Conservation (phyloP, 2,113 vertebrate species). For the Glaucomys volans region DNA sequence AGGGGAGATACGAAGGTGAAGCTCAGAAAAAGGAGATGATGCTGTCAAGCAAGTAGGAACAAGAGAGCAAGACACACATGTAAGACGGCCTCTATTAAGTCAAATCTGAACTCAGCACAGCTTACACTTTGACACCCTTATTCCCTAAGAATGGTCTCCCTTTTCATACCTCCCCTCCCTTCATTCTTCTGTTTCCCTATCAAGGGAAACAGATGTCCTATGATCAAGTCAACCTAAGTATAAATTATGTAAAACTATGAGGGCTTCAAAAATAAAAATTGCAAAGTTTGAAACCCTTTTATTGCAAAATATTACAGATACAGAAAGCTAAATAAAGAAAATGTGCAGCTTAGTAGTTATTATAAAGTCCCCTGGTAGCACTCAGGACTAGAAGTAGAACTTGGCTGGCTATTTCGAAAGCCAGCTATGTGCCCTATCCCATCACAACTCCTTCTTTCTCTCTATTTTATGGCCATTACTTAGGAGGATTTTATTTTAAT, state of each 20-base stretch:
- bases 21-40: neutral
- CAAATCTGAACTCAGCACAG: neutral
- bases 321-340: conserved; percentile 20
- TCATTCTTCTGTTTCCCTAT: neutral
- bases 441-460: neutral
- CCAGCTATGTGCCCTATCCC: neutral
- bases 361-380: neutral
- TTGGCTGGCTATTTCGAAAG: conserved; percentile 21
- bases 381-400: conserved; percentile 34
- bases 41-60: neutral
- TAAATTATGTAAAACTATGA: conserved; percentile 10
- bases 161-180: conserved; percentile 11
- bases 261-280: neutral
- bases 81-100: neutral
- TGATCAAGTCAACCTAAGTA: neutral
- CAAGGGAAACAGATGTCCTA: neutral
- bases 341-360: neutral
- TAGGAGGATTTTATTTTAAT: conserved; percentile 72
- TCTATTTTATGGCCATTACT: conserved; percentile 56
- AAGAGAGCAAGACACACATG: neutral
- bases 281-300: neutral
- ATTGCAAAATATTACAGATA: conserved; percentile 28
- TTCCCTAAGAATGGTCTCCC: neutral
- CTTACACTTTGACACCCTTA: neutral
- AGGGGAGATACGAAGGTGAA: neutral